Conservation (phyloP, 2,797 vertebrate species). For the Acridotheres tristis region DNA sequence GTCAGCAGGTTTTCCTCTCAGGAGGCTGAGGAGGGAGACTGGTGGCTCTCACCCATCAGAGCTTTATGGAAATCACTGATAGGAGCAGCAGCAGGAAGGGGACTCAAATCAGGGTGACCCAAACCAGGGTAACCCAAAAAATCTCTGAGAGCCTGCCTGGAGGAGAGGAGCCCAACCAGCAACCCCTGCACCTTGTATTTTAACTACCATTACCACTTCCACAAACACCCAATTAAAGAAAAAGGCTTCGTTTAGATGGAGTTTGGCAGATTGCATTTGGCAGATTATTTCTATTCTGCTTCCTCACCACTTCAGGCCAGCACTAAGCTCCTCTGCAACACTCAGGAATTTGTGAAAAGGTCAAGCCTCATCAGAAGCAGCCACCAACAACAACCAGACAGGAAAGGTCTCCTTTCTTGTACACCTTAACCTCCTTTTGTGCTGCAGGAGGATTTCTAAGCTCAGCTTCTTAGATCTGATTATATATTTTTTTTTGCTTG, state of each 20-base stretch:
- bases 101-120: too few species aligned
- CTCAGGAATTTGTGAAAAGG: background rate
- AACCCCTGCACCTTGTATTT: background rate
- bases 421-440: background rate
- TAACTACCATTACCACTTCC: background rate
- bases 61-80: background rate
- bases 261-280: background rate
- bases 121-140: background rate
- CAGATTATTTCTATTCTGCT: background rate
- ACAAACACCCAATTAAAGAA: background rate
- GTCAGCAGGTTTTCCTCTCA: background rate
- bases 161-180: background rate
- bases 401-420: background rate
- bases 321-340: background rate
- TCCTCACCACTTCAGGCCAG: background rate
- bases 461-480: background rate
- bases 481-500: background rate
- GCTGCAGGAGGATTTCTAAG: background rate
- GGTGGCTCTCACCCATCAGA: background rate
- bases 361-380: background rate
- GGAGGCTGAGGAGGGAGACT: background rate
- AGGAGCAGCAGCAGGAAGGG: background rate
- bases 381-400: background rate
- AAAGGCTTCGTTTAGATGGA: background rate
- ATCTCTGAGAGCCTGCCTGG: background rate